Conservation (phyloP, 2,888 invertebrate genomes). For the Charanyca ferruginea region DNA sequence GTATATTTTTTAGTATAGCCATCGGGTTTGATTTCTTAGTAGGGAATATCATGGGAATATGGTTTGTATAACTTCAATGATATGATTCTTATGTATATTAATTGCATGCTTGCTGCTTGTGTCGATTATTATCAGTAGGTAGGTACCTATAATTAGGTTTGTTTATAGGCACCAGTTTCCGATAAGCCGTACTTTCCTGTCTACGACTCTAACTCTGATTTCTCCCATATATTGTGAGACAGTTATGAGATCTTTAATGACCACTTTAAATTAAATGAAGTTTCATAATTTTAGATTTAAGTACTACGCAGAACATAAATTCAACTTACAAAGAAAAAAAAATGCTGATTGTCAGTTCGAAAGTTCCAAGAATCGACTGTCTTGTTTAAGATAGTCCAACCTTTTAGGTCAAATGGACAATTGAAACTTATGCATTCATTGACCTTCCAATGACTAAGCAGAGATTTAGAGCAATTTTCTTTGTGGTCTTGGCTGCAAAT, state of each 20-base stretch:
- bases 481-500: neutral
- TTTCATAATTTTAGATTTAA: conserved; percentile 19
- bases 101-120: neutral
- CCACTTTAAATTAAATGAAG: conserved; percentile 4
- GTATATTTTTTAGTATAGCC: too few relatives aligned
- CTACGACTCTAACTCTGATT: neutral
- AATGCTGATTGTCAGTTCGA: too few relatives aligned
- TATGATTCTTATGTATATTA: neutral
- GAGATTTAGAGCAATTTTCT: neutral
- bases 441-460: neutral
- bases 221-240: neutral
- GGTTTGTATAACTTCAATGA: too few relatives aligned
- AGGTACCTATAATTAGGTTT: neutral
- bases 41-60: too few relatives aligned
- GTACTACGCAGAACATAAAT: neutral
- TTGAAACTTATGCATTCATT: conserved; percentile 18
- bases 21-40: too few relatives aligned
- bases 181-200: neutral
- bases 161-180: neutral
- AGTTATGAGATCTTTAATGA: neutral
- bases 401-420: conserved; percentile 24
- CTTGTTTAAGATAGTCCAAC: conserved; percentile 25
- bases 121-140: neutral
- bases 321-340: too few relatives aligned
- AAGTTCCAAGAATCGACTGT: conserved; percentile 36